Evolutionary conservation across 1,140 invertebrate genomes (phyloP), one percentile per base, ranked within the genome.

Genomic region (Temnothorax curvispinosus): DNA sequence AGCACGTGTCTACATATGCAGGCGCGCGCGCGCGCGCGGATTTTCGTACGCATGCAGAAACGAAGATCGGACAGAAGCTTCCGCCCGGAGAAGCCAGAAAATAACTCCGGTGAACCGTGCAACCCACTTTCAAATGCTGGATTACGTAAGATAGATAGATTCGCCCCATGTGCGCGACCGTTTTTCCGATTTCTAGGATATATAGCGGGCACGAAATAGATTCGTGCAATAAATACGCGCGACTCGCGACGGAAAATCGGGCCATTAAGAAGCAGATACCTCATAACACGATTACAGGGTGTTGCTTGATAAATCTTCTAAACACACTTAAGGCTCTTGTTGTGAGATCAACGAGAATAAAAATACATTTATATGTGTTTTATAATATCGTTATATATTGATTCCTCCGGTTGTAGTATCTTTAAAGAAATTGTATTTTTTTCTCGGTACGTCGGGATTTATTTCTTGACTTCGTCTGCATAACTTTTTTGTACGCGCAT

Each of bases 121-220:
- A 93, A 93, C 93, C 93, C 87, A 93, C 89, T 93, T 93, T 89
- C 88, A 32, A 87, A 77, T 85, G 89, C 72, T 85, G 75, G 64
- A 87, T 88, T 91, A 91, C 78, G 60, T 91, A 91, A 91, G 89
- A 89, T 64, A 90, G 89, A 89, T 64, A 52, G 67, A 90, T 81
- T 80, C 56, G 35, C 47, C 62, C 21, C 35, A 47, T 86, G 78
- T 75, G 50, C 74, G 11, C 62, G 47, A 52, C 47, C n/a, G 75
- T 86, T 71, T 75, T 74, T 86, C 21, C 72, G 41, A 56, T 27
- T 27, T 41, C 44, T 13, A 38, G 11, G 44, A 77, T 65, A 85
- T 85, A 85, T 21, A 52, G 13, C 32, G 44, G 5, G 56, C 21
- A 72, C 41, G 13, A 82, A 44, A 82, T 82, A 82, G 27, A 47